Evolutionary conservation across 2,888 invertebrate genomes (phyloP), one percentile per base, ranked within the genome.

Genomic region (Endotricha flammealis): DNA sequence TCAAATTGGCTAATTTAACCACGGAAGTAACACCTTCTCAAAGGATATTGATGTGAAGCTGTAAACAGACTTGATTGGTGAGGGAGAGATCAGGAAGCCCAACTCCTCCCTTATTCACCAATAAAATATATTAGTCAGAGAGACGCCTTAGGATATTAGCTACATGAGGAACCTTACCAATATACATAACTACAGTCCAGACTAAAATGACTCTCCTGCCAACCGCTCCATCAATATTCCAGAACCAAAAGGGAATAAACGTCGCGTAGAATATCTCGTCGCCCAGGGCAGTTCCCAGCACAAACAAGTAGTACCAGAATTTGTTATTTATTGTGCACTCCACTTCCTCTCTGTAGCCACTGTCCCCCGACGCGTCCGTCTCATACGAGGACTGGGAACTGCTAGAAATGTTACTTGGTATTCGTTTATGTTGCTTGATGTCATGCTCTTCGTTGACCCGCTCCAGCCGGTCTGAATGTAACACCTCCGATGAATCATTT

Each of bases 171-270:
- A 12, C 34, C 71, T 78, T 77, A 93, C 95, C 95, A 64, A 93
- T 91, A 56, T 94, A 94, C 95, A 95, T 95, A 36, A 92, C 89
- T 39, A 93, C 87, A 13, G 93, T 90, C 95, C 95, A 95, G 11
- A 95, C 91, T 6, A 94, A 81, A 7, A 95, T 91, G 10, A 96
- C 91, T 70, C 95, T 88, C 50, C 97, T 86, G 8, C 95, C 94
- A 2, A 96, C 93, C 14, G 92, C 93, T 11, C 94, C 93, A 78
- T 97, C 97, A 39, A 97, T 89, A 75, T 97, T 97, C 97, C 97
- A 97, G 65, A 96, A 94, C 93, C 95, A 95, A 73, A 95, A 95
- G 1, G 97, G 95, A 61, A 96, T 96, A 64, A 96, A 96, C n/a
- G 91, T 89, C 1, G 93, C 91, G 76, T 97, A 97, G 74, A 97